Evolutionary conservation across 2,797 vertebrate species (phyloP).

Genomic region (Poeciliopsis infans): DNA sequence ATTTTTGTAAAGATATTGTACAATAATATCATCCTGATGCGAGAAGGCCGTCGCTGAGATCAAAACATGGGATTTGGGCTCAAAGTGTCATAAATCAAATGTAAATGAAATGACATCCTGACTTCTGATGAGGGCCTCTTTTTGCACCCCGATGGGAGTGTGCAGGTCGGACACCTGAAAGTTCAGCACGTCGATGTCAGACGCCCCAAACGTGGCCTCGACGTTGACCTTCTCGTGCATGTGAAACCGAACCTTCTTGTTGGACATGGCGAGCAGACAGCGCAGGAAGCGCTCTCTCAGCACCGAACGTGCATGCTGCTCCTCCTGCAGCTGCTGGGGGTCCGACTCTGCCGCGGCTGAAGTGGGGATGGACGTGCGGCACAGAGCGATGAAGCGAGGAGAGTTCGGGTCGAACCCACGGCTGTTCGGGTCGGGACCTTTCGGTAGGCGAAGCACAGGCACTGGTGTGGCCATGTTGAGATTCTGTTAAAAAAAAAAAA

Average conservation of each 20-base stretch:
- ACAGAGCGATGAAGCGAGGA: constrained; percentile 77
- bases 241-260: constrained; percentile 79
- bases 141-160: constrained; percentile 89
- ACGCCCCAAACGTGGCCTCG: constrained; percentile 83
- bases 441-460: constrained; percentile 84
- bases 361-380: constrained; percentile 61
- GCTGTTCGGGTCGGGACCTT: constrained; percentile 84
- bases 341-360: constrained; percentile 12
- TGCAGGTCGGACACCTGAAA: constrained; percentile 89
- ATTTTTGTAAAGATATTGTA: not conserved
- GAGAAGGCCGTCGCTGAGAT: not conserved
- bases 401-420: constrained; percentile 87
- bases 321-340: constrained; percentile 38
- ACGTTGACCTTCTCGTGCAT: constrained; percentile 84
- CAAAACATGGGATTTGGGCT: constrained; percentile 1
- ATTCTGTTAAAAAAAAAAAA: constrained; percentile 5
- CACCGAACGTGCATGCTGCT: constrained; percentile 78
- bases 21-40: not conserved
- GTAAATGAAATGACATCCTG: constrained; percentile 85
- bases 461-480: constrained; percentile 70
- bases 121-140: constrained; percentile 86
- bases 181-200: constrained; percentile 88
- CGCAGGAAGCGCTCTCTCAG: constrained; percentile 86
- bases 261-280: constrained; percentile 82
- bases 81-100: constrained; percentile 68